Evolutionary conservation across 23 tunicate genomes (phyloP), one percentile per base, ranked within the genome.

Genomic region (Phallusia fumigata): DNA sequence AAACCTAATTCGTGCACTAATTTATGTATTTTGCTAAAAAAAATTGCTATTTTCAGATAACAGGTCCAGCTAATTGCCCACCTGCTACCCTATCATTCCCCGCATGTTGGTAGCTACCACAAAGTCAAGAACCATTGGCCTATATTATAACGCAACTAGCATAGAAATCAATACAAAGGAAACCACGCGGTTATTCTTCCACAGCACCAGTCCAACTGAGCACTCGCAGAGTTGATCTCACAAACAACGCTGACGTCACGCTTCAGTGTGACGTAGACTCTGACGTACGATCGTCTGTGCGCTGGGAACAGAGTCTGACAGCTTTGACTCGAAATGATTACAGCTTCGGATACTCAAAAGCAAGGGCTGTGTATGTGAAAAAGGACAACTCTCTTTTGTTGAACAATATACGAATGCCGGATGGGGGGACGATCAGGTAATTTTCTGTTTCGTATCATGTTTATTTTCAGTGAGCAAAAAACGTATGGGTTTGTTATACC

Each of bases 371-470:
- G 49, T 87, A 87, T 44, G 52, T 87, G 24, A 13, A 74, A 12
- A 76, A 82, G 76, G 35, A 76, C 82, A 87, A 87, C 79, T 15
- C 19, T 26, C 49, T 87, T 0, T 28, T 76, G 21, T 36, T 81
- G 3, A 78, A 82, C 65, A 77, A 82, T 35, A 64, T 87, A 34
- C 36, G 76, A 2, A 52, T 53, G 49, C 91, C 91, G 35, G 40
- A 36, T 21, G 91, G 91, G 24, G 91, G 91, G 10, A 53, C 77
- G 6, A 81, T 87, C 65, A 87, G 80, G 90, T 86, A 51, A 40
- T 35, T n/a, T n/a, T n/a, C n/a, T n/a, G n/a, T 26, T 28, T 22
- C 36, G 10, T 5, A 40, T 10, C 36, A 31, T 31, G 36, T 75
- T 75, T 75, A 3, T 28, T 31, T n/a, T n/a, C n/a, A n/a, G n/a